phyloP scores from a whole-genome alignment of 2,888 invertebrate species.

The Sinelater perroti region DNA sequence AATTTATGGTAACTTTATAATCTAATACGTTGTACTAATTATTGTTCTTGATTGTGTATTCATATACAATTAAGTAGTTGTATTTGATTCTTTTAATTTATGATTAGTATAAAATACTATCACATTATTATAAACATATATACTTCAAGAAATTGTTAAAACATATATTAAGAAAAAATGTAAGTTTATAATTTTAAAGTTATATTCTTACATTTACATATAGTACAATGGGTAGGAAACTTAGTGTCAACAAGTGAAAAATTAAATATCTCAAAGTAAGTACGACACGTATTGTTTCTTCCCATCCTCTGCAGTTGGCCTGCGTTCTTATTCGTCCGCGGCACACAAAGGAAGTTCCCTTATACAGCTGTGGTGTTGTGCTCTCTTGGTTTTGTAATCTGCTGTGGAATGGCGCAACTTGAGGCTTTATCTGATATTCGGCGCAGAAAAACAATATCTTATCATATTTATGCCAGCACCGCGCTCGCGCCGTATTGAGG shows the following conservation, averaged over 20 bases:
- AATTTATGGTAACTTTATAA: too few species aligned
- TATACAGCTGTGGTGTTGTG: constrained; percentile 14
- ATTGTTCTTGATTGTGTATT: too few species aligned
- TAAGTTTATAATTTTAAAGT: neutral
- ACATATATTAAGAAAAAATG: too few species aligned
- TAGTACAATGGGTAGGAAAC: neutral
- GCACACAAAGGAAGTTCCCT: constrained; percentile 17
- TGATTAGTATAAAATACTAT: too few species aligned
- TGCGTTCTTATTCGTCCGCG: constrained; percentile 6
- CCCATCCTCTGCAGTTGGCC: neutral
- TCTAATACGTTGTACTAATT: too few species aligned
- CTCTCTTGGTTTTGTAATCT: constrained; percentile 19
- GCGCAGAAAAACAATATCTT: constrained; percentile 19
- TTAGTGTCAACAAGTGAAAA: neutral
- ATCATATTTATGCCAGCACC: constrained; percentile 12
- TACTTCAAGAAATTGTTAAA: too few species aligned
- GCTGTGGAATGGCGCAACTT: constrained; percentile 11
- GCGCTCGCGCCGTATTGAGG: neutral
- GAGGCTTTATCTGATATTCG: constrained; percentile 12
- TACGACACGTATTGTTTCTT: constrained; percentile 5
- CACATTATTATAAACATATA: too few species aligned
- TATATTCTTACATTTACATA: neutral
- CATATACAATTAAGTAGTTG: too few species aligned
- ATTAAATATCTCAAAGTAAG: neutral
- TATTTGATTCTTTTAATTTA: too few species aligned